A percentile compares a stretch with the other conserved stretches of the same genome.
Evolutionary conservation across 2,113 vertebrate genomes (phyloP).

Genomic region (Mola mola): DNA sequence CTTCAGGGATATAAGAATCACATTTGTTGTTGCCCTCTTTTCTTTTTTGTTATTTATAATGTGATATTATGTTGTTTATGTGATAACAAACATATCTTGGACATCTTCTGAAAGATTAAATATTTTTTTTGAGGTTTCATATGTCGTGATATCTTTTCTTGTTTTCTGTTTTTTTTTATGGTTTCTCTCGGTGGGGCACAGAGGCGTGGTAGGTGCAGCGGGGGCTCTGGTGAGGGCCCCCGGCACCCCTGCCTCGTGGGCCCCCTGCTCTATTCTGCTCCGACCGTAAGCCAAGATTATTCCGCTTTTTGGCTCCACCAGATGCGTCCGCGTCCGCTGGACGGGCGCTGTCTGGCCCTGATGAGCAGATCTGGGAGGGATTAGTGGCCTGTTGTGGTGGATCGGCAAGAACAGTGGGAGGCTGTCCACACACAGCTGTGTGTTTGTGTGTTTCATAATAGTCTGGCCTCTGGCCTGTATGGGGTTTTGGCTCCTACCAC

Average conservation of each 20-base stretch:
- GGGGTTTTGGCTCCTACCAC: slow-evolving; percentile 57
- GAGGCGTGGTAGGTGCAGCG: slow-evolving; percentile 1
- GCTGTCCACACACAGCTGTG: slow-evolving; percentile 80
- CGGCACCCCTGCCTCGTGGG: slow-evolving; percentile 24
- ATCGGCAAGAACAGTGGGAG: slow-evolving; percentile 69
- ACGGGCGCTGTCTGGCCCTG: slow-evolving; percentile 58
- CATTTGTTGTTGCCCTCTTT: slow-evolving; percentile 12
- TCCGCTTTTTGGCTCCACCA: slow-evolving; percentile 70
- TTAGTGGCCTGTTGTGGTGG: slow-evolving; percentile 73
- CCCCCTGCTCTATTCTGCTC: slow-evolving; percentile 49
- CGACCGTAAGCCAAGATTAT: slow-evolving; percentile 66
- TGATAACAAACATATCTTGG: background rate
- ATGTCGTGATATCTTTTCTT: background rate
- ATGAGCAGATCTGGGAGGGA: slow-evolving; percentile 76
- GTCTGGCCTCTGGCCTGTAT: slow-evolving; percentile 61
- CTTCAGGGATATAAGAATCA: slow-evolving; percentile 41
- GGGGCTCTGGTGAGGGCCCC: slow-evolving; percentile 28
- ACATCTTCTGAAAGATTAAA: background rate
- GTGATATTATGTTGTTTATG: background rate
- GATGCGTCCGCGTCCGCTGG: slow-evolving; percentile 60
- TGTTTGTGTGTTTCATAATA: slow-evolving; percentile 78
- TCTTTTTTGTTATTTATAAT: background rate
- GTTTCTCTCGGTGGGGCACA: slow-evolving; percentile 19
- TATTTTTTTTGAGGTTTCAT: background rate
- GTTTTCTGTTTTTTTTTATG: slow-evolving; percentile 7